Evolutionary conservation across 2,888 invertebrate genomes (phyloP), one percentile per base, ranked within the genome.

Genomic region (Calephelis perditalis): DNA sequence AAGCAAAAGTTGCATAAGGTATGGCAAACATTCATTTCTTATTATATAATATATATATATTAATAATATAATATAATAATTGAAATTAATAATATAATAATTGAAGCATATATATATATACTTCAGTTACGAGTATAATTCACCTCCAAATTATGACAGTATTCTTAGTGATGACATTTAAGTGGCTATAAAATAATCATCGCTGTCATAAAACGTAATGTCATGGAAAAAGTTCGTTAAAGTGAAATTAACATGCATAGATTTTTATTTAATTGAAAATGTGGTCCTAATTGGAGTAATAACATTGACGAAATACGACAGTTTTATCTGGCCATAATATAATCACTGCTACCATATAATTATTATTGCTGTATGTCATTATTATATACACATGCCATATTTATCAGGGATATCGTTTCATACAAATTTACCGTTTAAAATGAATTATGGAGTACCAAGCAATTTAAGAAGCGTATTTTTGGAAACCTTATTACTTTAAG

Each of bases 301-400:
- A 49, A 49, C 26, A 49, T 49, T 49, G 49, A 49, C 49, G 49
- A 49, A 49, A 49, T 49, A 49, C 49, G 49, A 49, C 49, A 49
- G 49, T 49, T 49, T 49, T 49, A 49, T 49, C 26, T 26, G 49
- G 10, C 49, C 49, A 35, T 49, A 49, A 49, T 49, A 49, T 49
- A 49, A 49, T 49, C 49, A 49, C 49, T 26, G 49, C 49, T 49
- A 49, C 49, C 10, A 49, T 49, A 49, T 49, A 49, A 49, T 49
- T 49, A 49, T 26, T 49, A 49, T 26, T 49, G 26, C 49, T 49
- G 26, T 49, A 49, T 49, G 49, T 49, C 49, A 49, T 49, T 49
- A 49, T 49, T 49, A 49, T 26, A 49, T 49, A 49, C 49, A 49
- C 49, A 49, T 26, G 26, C 49, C 49, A 15, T 15, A 49, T 49